Percentiles rank a stretch among this genome's conserved stretches.
Evolutionary conservation across 2,888 invertebrate species (phyloP).

Genomic region (Tribolium freemani): DNA sequence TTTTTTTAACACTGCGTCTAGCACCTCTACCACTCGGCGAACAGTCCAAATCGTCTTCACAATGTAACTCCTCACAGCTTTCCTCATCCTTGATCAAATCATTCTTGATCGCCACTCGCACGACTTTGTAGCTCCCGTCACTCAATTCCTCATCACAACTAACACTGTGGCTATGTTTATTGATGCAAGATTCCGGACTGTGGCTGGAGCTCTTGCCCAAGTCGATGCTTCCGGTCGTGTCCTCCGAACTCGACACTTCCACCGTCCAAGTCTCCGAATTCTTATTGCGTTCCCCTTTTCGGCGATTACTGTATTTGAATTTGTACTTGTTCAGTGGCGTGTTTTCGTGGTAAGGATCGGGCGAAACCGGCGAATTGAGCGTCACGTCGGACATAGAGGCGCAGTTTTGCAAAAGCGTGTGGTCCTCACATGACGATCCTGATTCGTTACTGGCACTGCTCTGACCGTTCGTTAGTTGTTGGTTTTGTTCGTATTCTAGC

Average conservation of each 20-base stretch:
- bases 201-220: conserved; percentile 54
- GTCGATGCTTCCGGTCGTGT: conserved; percentile 62
- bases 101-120: conserved; percentile 60
- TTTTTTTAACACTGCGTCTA: conserved; percentile 63
- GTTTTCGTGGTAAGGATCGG: conserved; percentile 61
- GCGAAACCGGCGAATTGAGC: conserved; percentile 66
- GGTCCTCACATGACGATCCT: conserved; percentile 63
- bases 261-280: conserved; percentile 35
- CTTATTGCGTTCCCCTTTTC: conserved; percentile 60
- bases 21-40: conserved; percentile 63
- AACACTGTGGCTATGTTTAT: conserved; percentile 50
- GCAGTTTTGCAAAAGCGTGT: conserved; percentile 65
- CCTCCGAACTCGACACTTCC: conserved; percentile 65
- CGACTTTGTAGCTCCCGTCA: conserved; percentile 58
- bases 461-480: conserved; percentile 62
- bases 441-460: conserved; percentile 58
- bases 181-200: conserved; percentile 55
- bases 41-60: conserved; percentile 58
- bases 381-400: conserved; percentile 67
- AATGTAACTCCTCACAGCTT: conserved; percentile 59
- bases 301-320: conserved; percentile 67
- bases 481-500: conserved; percentile 58
- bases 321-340: conserved; percentile 65
- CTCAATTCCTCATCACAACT: conserved; percentile 56
- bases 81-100: conserved; percentile 57